Percentiles rank a stretch among this genome's conserved stretches.
phyloP scores from a whole-genome alignment of 2,113 vertebrate species.

The Corythornis cristatus region DNA sequence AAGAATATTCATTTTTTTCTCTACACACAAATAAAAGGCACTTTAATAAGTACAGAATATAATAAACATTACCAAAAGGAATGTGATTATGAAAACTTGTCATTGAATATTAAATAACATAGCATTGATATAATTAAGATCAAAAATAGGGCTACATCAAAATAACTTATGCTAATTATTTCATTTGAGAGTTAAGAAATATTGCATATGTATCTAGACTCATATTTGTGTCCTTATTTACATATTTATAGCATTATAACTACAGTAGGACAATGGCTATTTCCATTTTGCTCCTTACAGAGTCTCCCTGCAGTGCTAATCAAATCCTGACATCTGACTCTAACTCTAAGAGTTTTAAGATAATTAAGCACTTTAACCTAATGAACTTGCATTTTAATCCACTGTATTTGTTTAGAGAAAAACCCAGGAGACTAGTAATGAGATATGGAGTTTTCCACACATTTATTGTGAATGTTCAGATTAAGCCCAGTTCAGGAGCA shows the following conservation, averaged over 20 bases:
- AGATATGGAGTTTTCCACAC: slow-evolving; percentile 14
- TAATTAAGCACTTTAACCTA: slow-evolving; percentile 69
- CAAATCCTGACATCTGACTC: slow-evolving; percentile 54
- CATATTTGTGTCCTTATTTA: slow-evolving; percentile 59
- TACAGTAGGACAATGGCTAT: slow-evolving; percentile 22
- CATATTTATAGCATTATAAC: slow-evolving; percentile 59
- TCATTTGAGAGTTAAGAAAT: slow-evolving; percentile 66
- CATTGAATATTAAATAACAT: slow-evolving; percentile 58
- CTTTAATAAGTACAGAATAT: slow-evolving; percentile 15
- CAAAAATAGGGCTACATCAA: slow-evolving; percentile 35
- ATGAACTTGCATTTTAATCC: slow-evolving; percentile 57
- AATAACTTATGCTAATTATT: slow-evolving; percentile 63
- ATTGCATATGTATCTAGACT: slow-evolving; percentile 39
- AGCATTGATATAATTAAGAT: slow-evolving; percentile 55
- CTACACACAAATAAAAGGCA: background rate
- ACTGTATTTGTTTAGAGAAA: slow-evolving; percentile 23
- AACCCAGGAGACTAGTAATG: slow-evolving; percentile 4
- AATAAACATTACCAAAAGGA: slow-evolving; percentile 20
- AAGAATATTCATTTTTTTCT: background rate
- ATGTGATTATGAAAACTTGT: slow-evolving; percentile 46
- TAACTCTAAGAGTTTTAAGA: slow-evolving; percentile 53
- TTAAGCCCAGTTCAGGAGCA: background rate
- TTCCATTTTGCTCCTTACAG: slow-evolving; percentile 47
- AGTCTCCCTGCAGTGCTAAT: slow-evolving; percentile 55
- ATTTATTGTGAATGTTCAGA: background rate